Percentiles rank a stretch among this genome's conserved stretches.
phyloP scores from a whole-genome alignment of 2,113 vertebrate species.

The Takifugu flavidus region DNA sequence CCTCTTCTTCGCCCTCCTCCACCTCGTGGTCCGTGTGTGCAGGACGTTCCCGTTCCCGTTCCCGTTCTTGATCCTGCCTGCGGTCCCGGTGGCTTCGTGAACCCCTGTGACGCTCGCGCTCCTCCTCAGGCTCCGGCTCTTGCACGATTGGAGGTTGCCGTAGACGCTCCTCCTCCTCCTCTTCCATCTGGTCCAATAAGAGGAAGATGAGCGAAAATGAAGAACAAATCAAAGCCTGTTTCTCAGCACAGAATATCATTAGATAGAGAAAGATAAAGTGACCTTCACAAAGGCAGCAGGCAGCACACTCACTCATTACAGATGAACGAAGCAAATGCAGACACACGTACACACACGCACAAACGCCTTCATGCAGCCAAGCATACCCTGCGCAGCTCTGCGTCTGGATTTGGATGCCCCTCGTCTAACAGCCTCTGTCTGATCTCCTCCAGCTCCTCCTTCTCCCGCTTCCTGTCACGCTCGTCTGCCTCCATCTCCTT shows the following conservation, averaged over 20 bases:
- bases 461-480: conserved; percentile 95
- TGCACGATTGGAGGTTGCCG: conserved; percentile 90
- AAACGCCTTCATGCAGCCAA: conserved; percentile 1
- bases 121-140: conserved; percentile 86
- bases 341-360: conserved; percentile 13
- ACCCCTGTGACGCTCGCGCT: conserved; percentile 78
- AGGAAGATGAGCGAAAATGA: conserved; percentile 17
- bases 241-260: neutral
- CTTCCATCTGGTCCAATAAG: conserved; percentile 86
- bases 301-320: conserved; percentile 9
- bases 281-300: conserved; percentile 65
- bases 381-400: conserved; percentile 93
- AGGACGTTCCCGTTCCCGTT: conserved; percentile 47
- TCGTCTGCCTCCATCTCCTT: conserved; percentile 98
- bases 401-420: conserved; percentile 97
- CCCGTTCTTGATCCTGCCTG: conserved; percentile 78
- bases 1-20: conserved; percentile 89
- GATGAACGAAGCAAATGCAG: conserved; percentile 5
- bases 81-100: conserved; percentile 81
- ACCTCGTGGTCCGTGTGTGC: conserved; percentile 81
- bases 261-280: conserved; percentile 45
- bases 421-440: conserved; percentile 94
- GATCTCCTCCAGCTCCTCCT: conserved; percentile 97
- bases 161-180: conserved; percentile 92
- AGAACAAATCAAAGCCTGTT: conserved; percentile 15